Conservation (phyloP, 2,888 invertebrate genomes). For the Hecatera dysodea region DNA sequence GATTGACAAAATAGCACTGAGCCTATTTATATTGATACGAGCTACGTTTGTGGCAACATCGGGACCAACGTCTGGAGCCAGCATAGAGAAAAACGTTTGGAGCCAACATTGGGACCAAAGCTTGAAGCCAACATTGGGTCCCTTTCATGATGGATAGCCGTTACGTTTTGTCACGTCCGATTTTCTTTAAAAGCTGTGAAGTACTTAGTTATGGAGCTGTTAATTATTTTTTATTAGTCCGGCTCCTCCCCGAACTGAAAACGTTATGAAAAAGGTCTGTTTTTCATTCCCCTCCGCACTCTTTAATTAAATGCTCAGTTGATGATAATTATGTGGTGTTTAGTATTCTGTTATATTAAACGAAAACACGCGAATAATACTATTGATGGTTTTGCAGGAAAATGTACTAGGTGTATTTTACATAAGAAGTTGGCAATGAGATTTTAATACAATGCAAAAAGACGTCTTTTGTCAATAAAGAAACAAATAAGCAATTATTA, state of each 20-base stretch:
- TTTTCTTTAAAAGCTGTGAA: constrained; percentile 13
- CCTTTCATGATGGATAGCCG: constrained; percentile 17
- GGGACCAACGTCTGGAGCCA: background rate
- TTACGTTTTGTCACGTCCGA: constrained; percentile 31
- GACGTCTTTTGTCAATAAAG: too few species aligned
- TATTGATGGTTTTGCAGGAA: background rate
- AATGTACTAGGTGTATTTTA: background rate
- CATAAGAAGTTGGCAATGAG: too few species aligned
- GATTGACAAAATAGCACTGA: background rate
- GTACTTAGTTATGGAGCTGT: constrained; percentile 29
- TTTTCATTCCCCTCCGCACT: constrained; percentile 11
- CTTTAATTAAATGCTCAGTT: constrained; percentile 12
- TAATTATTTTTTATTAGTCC: constrained; percentile 47
- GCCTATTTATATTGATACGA: background rate
- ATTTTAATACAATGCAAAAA: too few species aligned
- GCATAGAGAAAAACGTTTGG: background rate
- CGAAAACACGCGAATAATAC: background rate
- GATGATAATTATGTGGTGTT: background rate
- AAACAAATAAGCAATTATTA: background rate
- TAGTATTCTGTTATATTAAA: background rate
- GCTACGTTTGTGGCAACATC: background rate
- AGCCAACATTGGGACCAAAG: background rate
- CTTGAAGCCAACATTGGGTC: background rate
- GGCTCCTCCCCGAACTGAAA: constrained; percentile 6
- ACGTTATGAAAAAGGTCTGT: constrained; percentile 8